phyloP scores from a whole-genome alignment of 2,888 invertebrate genomes.

The Hylaea fasciaria region DNA sequence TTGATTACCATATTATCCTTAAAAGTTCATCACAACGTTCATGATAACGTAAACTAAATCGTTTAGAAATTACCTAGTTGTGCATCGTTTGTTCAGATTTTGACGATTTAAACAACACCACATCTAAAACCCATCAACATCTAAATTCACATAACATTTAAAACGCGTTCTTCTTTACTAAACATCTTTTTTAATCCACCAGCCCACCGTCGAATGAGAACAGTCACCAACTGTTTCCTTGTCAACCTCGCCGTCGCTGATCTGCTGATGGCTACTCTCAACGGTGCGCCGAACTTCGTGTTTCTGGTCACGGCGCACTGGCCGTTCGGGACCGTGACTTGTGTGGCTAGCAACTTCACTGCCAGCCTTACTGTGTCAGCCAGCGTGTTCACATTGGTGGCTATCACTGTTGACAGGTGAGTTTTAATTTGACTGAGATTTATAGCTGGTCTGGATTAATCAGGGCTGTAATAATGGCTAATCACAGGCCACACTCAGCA shows the following conservation, averaged over 20 bases:
- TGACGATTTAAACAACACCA: too few relatives aligned
- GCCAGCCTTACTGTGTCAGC: conserved; percentile 95
- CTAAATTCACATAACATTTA: too few relatives aligned
- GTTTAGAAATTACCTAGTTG: too few relatives aligned
- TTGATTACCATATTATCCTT: too few relatives aligned
- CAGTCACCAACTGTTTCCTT: conserved; percentile 96
- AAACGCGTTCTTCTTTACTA: too few relatives aligned
- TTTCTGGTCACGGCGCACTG: conserved; percentile 94
- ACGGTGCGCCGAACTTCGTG: conserved; percentile 95
- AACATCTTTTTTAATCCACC: conserved; percentile 43
- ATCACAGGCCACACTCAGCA: too few relatives aligned
- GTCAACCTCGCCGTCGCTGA: conserved; percentile 95
- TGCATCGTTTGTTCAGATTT: too few relatives aligned
- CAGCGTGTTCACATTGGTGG: conserved; percentile 95
- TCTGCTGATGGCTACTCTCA: conserved; percentile 92
- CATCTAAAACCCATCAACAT: too few relatives aligned
- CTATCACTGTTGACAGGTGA: conserved; percentile 96
- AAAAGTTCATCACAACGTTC: too few relatives aligned
- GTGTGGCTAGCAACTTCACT: conserved; percentile 95
- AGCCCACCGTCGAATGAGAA: conserved; percentile 93
- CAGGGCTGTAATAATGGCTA: too few relatives aligned
- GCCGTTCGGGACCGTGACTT: conserved; percentile 94
- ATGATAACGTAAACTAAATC: too few relatives aligned
- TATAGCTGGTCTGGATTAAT: too few relatives aligned
- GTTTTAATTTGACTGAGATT: conserved; percentile 16